Base-by-base conservation (phyloP, 2,797 vertebrate genomes). In the Sebastes variabilis region DNA sequence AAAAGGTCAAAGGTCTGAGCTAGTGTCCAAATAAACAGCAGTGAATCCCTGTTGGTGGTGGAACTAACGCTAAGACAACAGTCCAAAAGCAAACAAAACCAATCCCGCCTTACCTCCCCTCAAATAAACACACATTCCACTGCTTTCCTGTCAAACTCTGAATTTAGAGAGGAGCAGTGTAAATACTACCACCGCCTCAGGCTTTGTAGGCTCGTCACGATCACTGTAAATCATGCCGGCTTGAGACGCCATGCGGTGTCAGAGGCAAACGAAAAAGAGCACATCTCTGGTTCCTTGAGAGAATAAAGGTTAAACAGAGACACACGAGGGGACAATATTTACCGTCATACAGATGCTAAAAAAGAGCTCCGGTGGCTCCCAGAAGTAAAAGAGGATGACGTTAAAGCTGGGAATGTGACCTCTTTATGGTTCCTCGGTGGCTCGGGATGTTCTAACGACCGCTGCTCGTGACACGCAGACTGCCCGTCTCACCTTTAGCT, bases 11-110 rank as follows among this genome's bases (percentile, higher is more conserved):
- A 92, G 91, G 90, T 95, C 87, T 69, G 78, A 86, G 87, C 81
- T 68, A 49, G 90, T 93, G 87, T 95, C 90, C 92, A 95, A 95
- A 96, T 93, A 95, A 96, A 95, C 93, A 92, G 85, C 49, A 83
- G 85, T 73, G 84, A 80, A 87, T 93, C 86, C 77, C 81, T 78
- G 87, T 88, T 75, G 92, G 89, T 82, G 85, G 87, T 86, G 88
- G 89, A 93, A 86, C 92, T 92, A 88, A 90, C 76, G 72, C 84
- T 89, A 84, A 88, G 87, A 94, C 89, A 91, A 92, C 92, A 92
- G 82, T 80, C 70, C 76, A 60, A 92, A 94, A 66, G 83, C 86
- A 95, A 95, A 92, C 90, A 93, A 81, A 77, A 58, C 77, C 80
- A 75, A 83, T 87, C 79, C 85, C 8, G 67, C 66, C 79, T 81